These are phyloP conservation scores for Corbicula japonica DNA, from an alignment of 2,888 invertebrate species.

Conservation along the genomic window DNA sequence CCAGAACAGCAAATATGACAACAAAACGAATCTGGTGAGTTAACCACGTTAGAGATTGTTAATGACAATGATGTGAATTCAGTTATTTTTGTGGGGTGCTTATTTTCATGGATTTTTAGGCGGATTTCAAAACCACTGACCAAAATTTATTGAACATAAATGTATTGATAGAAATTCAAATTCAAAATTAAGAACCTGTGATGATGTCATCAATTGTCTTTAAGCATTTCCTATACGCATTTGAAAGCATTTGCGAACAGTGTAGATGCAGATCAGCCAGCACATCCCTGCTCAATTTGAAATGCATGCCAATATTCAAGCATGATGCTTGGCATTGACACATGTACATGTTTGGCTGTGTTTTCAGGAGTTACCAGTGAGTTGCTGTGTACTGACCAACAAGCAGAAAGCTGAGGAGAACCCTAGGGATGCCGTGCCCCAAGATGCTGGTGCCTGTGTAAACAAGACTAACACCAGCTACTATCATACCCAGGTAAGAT, in stretches of 20 bases:
- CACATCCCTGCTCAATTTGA: not conserved
- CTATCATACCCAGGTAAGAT: constrained; percentile 44
- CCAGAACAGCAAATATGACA: constrained; percentile 89
- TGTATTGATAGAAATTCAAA: too few species aligned
- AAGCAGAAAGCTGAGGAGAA: constrained; percentile 77
- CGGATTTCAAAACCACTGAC: too few species aligned
- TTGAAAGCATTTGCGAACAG: not conserved
- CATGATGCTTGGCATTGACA: not conserved
- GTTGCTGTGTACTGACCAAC: constrained; percentile 81
- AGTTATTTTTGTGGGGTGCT: not conserved
- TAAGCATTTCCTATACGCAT: not conserved
- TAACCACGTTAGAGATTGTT: not conserved
- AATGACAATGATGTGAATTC: not conserved
- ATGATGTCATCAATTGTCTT: not conserved
- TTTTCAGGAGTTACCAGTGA: constrained; percentile 67
- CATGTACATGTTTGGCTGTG: not conserved
- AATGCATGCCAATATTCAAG: not conserved
- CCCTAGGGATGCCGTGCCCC: constrained; percentile 77
- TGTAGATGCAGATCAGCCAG: not conserved
- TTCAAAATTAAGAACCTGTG: not conserved
- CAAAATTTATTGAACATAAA: too few species aligned
- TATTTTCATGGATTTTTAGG: not conserved
- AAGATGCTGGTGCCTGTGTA: constrained; percentile 75
- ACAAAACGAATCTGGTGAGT: constrained; percentile 8
- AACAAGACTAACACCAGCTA: constrained; percentile 2